phyloP scores from a whole-genome alignment of 1,140 invertebrate species.

The Hypsibius dujardini region DNA sequence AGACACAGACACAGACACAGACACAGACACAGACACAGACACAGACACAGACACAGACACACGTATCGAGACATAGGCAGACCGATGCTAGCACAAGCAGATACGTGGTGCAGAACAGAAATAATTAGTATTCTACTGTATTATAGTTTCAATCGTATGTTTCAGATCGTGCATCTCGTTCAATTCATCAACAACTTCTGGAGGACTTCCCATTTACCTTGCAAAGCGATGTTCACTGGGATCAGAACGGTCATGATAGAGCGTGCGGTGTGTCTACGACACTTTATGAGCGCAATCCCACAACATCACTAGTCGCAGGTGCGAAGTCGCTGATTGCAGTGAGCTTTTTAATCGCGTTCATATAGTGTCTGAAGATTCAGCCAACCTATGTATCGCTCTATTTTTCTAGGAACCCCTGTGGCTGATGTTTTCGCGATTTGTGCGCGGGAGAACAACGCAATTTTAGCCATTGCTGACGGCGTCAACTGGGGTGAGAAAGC shows the following conservation, averaged over 20 bases:
- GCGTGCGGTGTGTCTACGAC: constrained; percentile 50
- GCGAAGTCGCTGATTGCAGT: background rate
- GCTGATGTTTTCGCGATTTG: constrained; percentile 74
- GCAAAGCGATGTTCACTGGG: constrained; percentile 1
- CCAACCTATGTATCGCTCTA: background rate
- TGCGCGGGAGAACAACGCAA: constrained; percentile 54
- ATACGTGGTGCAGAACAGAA: too few species aligned
- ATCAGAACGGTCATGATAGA: constrained; percentile 33
- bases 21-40: too few species aligned
- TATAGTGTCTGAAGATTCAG: too few species aligned
- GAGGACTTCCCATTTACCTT: constrained; percentile 18
- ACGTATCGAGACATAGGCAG: too few species aligned
- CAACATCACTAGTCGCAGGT: constrained; percentile 48
- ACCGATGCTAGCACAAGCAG: too few species aligned
- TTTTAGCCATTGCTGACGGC: constrained; percentile 70
- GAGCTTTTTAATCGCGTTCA: too few species aligned
- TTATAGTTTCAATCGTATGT: too few species aligned
- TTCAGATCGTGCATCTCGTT: background rate
- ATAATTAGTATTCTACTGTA: too few species aligned
- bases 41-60: too few species aligned
- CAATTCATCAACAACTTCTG: constrained; percentile 17
- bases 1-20: too few species aligned
- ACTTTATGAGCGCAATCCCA: constrained; percentile 58
- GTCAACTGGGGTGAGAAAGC: constrained; percentile 85
- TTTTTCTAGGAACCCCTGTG: constrained; percentile 53